Percentiles rank a stretch among this genome's conserved stretches.
phyloP scores from a whole-genome alignment of 2,888 invertebrate genomes.

The Parascotia fuliginaria region DNA sequence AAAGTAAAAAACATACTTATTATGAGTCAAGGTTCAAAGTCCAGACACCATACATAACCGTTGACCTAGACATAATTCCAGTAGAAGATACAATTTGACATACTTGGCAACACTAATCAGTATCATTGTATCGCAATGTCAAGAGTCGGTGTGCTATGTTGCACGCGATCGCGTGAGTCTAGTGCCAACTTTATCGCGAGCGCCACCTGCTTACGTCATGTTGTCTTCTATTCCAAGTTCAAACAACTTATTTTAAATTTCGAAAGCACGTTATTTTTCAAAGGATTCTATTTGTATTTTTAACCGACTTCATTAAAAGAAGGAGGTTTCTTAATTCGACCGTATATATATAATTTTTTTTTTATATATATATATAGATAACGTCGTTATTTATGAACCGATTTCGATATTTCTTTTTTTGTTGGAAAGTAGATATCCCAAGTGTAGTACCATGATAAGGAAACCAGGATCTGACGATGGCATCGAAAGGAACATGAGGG shows the following conservation, averaged over 20 bases:
- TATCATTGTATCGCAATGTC: slow-evolving; percentile 36
- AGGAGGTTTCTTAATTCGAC: too few relatives aligned
- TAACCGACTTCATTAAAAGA: too few relatives aligned
- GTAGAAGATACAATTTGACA: slow-evolving; percentile 13
- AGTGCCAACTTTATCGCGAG: slow-evolving; percentile 31
- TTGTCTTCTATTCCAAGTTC: slow-evolving; percentile 18
- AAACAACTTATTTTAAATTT: slow-evolving; percentile 26
- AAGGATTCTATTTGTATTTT: too few relatives aligned
- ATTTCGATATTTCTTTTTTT: too few relatives aligned
- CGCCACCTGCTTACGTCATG: slow-evolving; percentile 27
- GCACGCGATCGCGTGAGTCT: slow-evolving; percentile 46
- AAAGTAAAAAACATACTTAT: too few relatives aligned
- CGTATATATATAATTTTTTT: too few relatives aligned
- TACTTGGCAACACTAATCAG: slow-evolving; percentile 37
- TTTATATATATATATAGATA: too few relatives aligned
- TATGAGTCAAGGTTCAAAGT: neutral
- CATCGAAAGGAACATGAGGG: too few relatives aligned
- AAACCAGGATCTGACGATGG: too few relatives aligned
- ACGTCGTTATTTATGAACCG: too few relatives aligned
- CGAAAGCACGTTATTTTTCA: slow-evolving; percentile 6
- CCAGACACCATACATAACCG: slow-evolving; percentile 12
- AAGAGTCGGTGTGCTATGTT: slow-evolving; percentile 21
- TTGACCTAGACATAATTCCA: slow-evolving; percentile 25
- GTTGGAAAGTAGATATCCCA: too few relatives aligned
- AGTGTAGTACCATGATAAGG: too few relatives aligned